Percentiles rank a stretch among this genome's conserved stretches.
These are phyloP conservation scores for Drosophila suzukii DNA, from an alignment of 1,140 invertebrate genomes.

Conservation along the genomic window DNA sequence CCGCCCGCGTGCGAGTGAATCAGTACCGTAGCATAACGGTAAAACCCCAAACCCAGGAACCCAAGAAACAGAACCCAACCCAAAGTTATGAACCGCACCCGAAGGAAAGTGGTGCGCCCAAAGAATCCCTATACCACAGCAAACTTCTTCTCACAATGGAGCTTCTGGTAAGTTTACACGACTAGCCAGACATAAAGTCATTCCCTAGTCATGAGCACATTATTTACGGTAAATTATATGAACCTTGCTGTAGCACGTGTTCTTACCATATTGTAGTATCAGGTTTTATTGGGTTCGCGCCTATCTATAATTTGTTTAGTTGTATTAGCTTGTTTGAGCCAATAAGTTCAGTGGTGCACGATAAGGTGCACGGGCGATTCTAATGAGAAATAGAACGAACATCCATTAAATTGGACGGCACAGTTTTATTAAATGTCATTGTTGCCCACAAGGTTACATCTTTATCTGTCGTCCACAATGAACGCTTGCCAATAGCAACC, in stretches of 20 bases:
- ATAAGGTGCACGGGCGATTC: slow-evolving; percentile 5
- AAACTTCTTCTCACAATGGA: slow-evolving; percentile 77
- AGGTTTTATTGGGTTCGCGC: slow-evolving; percentile 12
- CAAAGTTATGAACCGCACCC: slow-evolving; percentile 76
- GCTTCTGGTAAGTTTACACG: slow-evolving; percentile 71
- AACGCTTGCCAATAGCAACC: slow-evolving; percentile 18
- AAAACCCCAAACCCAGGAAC: slow-evolving; percentile 25
- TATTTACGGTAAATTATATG: slow-evolving; percentile 57
- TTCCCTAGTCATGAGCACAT: slow-evolving; percentile 27
- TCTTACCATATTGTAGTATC: slow-evolving; percentile 40
- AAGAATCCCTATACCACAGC: slow-evolving; percentile 76
- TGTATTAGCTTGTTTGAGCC: slow-evolving; percentile 22
- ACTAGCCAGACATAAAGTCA: neutral
- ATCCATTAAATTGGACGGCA: slow-evolving; percentile 45
- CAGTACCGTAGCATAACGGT: slow-evolving; percentile 57
- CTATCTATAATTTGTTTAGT: slow-evolving; percentile 36
- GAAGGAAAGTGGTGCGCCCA: slow-evolving; percentile 73
- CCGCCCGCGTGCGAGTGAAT: slow-evolving; percentile 13
- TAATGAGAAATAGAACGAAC: slow-evolving; percentile 34
- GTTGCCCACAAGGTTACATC: slow-evolving; percentile 42
- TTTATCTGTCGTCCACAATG: slow-evolving; percentile 35
- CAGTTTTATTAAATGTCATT: slow-evolving; percentile 51
- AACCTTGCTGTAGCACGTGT: slow-evolving; percentile 53
- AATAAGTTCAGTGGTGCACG: slow-evolving; percentile 1
- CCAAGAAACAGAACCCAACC: neutral